Evolutionary conservation across 2,113 vertebrate species (phyloP).

Genomic region (Upupa epops): DNA sequence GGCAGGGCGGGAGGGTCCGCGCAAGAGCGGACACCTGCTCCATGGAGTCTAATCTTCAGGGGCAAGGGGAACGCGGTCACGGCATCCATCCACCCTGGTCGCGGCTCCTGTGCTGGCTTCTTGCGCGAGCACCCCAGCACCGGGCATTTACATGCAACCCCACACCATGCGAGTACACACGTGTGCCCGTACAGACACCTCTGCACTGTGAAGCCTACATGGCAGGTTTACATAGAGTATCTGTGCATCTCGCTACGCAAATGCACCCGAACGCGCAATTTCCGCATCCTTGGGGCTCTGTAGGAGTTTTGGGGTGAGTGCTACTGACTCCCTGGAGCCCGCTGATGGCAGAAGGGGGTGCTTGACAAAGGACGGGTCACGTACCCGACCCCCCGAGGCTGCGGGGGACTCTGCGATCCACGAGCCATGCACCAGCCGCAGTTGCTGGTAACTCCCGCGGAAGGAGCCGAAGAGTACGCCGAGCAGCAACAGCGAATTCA

Average conservation of each 20-base stretch:
- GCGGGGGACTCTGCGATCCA: neutral
- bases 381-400: neutral
- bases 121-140: rapidly evolving
- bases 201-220: rapidly evolving
- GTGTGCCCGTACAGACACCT: neutral
- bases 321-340: neutral
- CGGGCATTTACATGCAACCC: neutral
- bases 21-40: neutral
- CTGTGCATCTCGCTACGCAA: neutral
- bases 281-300: neutral
- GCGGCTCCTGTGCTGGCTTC: neutral
- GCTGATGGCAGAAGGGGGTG: neutral
- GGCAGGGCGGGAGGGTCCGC: neutral
- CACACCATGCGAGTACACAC: too few relatives aligned
- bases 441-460: neutral
- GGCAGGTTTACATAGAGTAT: rapidly evolving
- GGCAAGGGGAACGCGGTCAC: neutral
- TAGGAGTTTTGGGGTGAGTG: rapidly evolving
- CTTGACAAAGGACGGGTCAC: neutral
- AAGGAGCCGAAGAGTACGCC: neutral
- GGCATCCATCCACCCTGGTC: neutral
- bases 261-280: rapidly evolving
- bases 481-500: neutral
- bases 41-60: rapidly evolving
- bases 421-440: neutral